Evolutionary conservation across 2,888 invertebrate genomes (phyloP).

Genomic region (Nematopogon swammerdamellus): DNA sequence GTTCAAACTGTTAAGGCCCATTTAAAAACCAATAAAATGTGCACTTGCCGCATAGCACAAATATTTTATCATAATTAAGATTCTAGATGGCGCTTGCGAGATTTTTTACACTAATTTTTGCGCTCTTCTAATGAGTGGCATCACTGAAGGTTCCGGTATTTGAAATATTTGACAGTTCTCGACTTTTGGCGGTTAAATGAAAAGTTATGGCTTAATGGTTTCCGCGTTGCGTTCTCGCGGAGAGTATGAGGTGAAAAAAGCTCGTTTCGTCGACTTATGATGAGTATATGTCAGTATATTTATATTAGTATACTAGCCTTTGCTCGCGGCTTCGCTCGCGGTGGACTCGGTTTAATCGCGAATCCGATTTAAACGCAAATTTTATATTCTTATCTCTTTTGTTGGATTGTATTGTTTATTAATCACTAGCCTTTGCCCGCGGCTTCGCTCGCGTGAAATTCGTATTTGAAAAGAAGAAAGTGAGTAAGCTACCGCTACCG

Average conservation of each 20-base stretch:
- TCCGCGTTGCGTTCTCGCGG: background rate
- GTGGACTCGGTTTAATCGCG: too few species aligned
- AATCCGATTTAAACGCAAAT: too few species aligned
- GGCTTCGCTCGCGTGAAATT: too few species aligned
- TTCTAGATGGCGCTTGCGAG: conserved; percentile 30
- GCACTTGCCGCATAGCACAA: conserved; percentile 23
- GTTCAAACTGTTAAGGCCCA: background rate
- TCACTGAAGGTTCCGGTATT: conserved; percentile 8
- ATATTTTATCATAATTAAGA: conserved; percentile 50
- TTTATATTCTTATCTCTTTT: too few species aligned
- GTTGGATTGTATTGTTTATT: too few species aligned
- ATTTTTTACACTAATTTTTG: conserved; percentile 24
- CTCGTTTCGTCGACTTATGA: too few species aligned
- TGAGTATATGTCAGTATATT: too few species aligned
- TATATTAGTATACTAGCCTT: too few species aligned
- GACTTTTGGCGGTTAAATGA: background rate
- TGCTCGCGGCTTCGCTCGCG: too few species aligned
- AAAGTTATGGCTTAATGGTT: background rate
- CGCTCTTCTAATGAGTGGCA: conserved; percentile 16
- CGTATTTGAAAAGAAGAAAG: too few species aligned
- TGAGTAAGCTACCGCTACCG: too few species aligned
- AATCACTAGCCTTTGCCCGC: too few species aligned
- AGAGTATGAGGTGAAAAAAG: background rate
- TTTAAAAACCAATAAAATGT: conserved; percentile 1
- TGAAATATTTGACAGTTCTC: conserved; percentile 14